These are phyloP conservation scores for Petrocephalus sullivani DNA, from an alignment of 2,797 vertebrate genomes.

Conservation along the genomic window DNA sequence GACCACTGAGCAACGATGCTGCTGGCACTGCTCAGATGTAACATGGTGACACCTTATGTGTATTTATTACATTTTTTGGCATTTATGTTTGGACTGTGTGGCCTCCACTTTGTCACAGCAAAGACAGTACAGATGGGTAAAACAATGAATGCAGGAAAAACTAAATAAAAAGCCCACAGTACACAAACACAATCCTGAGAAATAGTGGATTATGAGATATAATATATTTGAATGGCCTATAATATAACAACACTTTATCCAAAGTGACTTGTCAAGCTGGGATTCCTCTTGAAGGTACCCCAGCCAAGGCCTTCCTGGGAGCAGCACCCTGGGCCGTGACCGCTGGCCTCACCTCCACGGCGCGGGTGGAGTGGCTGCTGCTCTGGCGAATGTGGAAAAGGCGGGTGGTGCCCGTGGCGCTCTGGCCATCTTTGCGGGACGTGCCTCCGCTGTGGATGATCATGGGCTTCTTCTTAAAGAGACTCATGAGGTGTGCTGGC, in stretches of 20 bases:
- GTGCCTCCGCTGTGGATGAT: conserved; percentile 62
- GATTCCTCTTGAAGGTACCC: background rate
- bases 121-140: background rate
- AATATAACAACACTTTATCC: background rate
- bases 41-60: background rate
- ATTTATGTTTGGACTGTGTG: background rate
- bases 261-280: background rate
- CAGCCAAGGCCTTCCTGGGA: background rate
- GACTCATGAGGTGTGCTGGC: conserved; percentile 63
- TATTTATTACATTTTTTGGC: too few species aligned
- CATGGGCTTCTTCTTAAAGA: conserved; percentile 63
- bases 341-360: conserved; percentile 58
- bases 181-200: background rate
- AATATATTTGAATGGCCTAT: background rate
- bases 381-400: conserved; percentile 66
- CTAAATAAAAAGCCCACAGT: background rate
- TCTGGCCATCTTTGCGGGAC: conserved; percentile 49
- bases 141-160: background rate
- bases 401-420: conserved; percentile 35
- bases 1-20: background rate
- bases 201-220: background rate
- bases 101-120: background rate
- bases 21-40: background rate
- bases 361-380: conserved; percentile 53
- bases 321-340: background rate